Conservation (phyloP, 2,888 invertebrate species). For the Miltochrista miniata region DNA sequence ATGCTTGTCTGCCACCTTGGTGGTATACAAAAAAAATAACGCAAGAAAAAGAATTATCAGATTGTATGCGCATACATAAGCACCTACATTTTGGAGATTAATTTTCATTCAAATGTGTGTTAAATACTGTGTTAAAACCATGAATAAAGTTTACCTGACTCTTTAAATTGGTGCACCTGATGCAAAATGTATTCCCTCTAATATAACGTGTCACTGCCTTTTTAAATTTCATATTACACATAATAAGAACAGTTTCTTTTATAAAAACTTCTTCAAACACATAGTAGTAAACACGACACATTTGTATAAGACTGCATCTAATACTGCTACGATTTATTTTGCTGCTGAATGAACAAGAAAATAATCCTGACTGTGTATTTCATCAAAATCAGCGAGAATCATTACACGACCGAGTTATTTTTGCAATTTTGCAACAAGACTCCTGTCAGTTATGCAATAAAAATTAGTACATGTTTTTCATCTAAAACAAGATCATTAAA, state of each 20-base stretch:
- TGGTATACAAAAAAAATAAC: no score
- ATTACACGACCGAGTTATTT: constrained; percentile 68
- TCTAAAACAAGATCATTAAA: background rate
- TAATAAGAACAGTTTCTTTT: constrained; percentile 27
- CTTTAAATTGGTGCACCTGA: constrained; percentile 50
- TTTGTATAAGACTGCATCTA: constrained; percentile 57
- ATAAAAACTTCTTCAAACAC: constrained; percentile 36
- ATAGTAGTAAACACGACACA: constrained; percentile 49
- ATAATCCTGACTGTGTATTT: constrained; percentile 53
- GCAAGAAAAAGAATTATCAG: no score
- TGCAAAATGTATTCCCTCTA: constrained; percentile 65
- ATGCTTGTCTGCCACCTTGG: no score
- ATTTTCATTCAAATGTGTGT: no score
- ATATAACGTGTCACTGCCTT: constrained; percentile 72
- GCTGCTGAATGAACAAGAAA: constrained; percentile 63
- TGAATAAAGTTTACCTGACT: constrained; percentile 37
- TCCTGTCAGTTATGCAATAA: constrained; percentile 59
- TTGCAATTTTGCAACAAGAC: constrained; percentile 53
- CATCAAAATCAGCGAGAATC: constrained; percentile 67
- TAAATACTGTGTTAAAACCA: no score
- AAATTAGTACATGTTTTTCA: constrained; percentile 46
- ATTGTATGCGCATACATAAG: no score
- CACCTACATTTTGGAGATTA: no score
- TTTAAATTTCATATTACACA: constrained; percentile 72
- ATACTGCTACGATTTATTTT: constrained; percentile 50